Evolutionary conservation across 1,140 invertebrate genomes (phyloP).

Genomic region (Mactra quadrangularis): DNA sequence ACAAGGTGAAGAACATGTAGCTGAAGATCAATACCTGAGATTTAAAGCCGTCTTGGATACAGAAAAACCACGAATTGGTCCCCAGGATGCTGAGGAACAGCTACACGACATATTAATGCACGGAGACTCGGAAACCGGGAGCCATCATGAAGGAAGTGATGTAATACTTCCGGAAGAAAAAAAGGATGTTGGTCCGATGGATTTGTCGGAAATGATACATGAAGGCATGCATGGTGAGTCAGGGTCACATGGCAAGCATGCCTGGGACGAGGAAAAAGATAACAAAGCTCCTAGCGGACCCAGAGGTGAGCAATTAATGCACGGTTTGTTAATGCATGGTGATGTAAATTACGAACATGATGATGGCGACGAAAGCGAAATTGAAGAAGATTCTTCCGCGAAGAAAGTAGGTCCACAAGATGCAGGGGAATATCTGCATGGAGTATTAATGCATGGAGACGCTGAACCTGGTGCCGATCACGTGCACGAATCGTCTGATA

Average conservation of each 20-base stretch:
- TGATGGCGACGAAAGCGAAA: constrained; percentile 24
- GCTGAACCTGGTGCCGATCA: constrained; percentile 40
- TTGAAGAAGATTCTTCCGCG: constrained; percentile 4
- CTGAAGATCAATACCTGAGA: constrained; percentile 66
- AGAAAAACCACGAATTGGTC: constrained; percentile 54
- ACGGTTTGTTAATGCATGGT: constrained; percentile 73
- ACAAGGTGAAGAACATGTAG: constrained; percentile 63
- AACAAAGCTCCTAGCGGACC: constrained; percentile 18
- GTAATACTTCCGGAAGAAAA: constrained; percentile 35
- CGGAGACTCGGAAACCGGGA: constrained; percentile 57
- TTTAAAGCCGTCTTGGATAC: constrained; percentile 61
- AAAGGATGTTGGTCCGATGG: constrained; percentile 55
- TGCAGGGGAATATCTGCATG: constrained; percentile 58
- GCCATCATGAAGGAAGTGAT: constrained; percentile 54
- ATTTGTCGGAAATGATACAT: constrained; percentile 65
- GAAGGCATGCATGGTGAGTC: constrained; percentile 74
- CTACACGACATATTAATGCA: constrained; percentile 75
- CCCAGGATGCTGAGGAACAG: constrained; percentile 66
- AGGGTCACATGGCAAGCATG: constrained; percentile 63
- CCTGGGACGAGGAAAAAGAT: constrained; percentile 31
- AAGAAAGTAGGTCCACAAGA: constrained; percentile 30
- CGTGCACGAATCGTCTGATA: constrained; percentile 6
- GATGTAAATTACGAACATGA: constrained; percentile 57
- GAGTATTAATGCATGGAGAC: constrained; percentile 64
- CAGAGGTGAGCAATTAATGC: constrained; percentile 64